These are phyloP conservation scores for Yponomeuta plumbellus DNA, from an alignment of 2,888 invertebrate species.

Conservation along the genomic window DNA sequence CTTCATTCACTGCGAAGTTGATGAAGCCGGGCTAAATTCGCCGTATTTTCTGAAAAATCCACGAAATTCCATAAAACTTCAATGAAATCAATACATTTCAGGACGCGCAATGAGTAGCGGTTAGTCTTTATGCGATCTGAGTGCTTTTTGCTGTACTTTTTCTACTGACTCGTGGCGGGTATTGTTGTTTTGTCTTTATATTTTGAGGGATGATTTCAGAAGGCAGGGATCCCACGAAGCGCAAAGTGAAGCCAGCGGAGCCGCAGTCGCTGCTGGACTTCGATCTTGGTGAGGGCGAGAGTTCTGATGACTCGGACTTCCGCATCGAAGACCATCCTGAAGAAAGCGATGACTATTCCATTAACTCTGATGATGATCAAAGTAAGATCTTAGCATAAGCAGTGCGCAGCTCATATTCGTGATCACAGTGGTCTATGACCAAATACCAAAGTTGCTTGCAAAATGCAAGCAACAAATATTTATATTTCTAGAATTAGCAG, in stretches of 20 bases:
- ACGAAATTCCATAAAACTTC: not conserved
- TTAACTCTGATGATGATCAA: conserved; percentile 81
- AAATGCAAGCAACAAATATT: too few relatives aligned
- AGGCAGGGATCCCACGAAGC: conserved; percentile 84
- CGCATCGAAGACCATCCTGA: conserved; percentile 91
- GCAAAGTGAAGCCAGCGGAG: conserved; percentile 87
- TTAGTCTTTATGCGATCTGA: conserved; percentile 10
- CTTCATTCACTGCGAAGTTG: not conserved
- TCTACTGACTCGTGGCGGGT: conserved; percentile 10
- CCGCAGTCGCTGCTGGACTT: conserved; percentile 87
- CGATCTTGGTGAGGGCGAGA: conserved; percentile 92
- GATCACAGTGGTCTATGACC: too few relatives aligned
- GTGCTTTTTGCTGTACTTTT: not conserved
- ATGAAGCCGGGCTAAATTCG: not conserved
- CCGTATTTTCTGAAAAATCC: not conserved
- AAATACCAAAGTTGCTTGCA: too few relatives aligned
- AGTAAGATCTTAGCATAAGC: conserved; percentile 45
- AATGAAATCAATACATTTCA: not conserved
- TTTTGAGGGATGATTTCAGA: conserved; percentile 35
- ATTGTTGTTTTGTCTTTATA: conserved; percentile 15
- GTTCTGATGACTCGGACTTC: conserved; percentile 96
- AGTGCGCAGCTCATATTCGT: too few relatives aligned
- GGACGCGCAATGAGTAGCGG: conserved; percentile 16
- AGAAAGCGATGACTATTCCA: conserved; percentile 84
- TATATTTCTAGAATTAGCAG: too few relatives aligned